Base-by-base conservation (phyloP, 2,888 invertebrate genomes). In the Leptinotarsa tumamoca region DNA sequence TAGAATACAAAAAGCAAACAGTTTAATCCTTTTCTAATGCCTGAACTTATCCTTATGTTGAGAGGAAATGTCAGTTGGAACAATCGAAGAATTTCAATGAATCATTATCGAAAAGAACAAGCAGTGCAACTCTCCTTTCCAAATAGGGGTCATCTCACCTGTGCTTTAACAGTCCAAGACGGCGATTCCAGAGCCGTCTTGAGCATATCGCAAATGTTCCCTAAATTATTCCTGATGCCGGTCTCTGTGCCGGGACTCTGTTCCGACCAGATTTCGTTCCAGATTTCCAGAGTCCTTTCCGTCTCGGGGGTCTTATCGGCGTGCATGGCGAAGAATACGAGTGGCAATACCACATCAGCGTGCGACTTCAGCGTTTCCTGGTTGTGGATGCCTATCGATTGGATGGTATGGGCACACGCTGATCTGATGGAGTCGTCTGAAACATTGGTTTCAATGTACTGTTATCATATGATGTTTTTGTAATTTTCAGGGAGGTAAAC, bases 281-380 rank as follows among this genome's bases (percentile, higher is more conserved):
- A 98, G 78, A 94, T 89, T 84, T 94, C 94, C 78, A 94, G 90
- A 15, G 92, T 92, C 77, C 91, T 91, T 79, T 91, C 91, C 67
- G 91, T 92, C 78, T 91, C 92, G 27, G 92, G 92, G 18, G 91
- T 92, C 84, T 93, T 93, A 83, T 94, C 93, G 21, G 93, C 94
- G 84, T 97, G 97, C 95, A 96, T 97, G 15, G 96, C 98, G 80
- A 96, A 92, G 87, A 97, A 98, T 27, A 95, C 94, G 73, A 97
- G 90, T 0, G 98, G 97, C 82, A 97, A 90, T 14, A 96, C 90
- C 43, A 93, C 88, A 13, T 91, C 91, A 50, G 95, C 93, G 85
- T 96, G 94, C 84, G 94, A 92, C 85, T 94, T 95, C 61, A 97
- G 89, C 72, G 95, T 90, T 79, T 97, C 97, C 80, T 94, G 94